A percentile compares a stretch with the other conserved stretches of the same genome.
Evolutionary conservation across 2,888 invertebrate species (phyloP).

Genomic region (Orthonevra nobilis): DNA sequence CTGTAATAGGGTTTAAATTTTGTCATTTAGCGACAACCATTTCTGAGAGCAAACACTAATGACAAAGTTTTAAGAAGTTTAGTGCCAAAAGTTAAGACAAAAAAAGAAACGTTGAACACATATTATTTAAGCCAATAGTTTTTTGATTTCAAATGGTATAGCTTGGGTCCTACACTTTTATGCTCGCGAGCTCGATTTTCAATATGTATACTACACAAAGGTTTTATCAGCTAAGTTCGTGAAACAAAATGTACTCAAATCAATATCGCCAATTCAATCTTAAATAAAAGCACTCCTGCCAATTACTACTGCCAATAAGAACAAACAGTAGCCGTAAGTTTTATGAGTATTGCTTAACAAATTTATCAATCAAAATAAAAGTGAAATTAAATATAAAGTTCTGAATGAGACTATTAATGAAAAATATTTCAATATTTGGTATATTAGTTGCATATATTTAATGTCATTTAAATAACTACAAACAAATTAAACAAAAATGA

Average conservation of each 20-base stretch:
- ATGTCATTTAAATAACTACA: conserved; percentile 53
- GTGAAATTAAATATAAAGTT: conserved; percentile 73
- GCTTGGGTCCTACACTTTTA: conserved; percentile 41
- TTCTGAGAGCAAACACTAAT: no score
- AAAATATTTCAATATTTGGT: conserved; percentile 34
- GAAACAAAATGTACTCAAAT: conserved; percentile 39
- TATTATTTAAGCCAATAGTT: no score
- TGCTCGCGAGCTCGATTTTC: conserved; percentile 54
- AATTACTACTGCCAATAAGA: conserved; percentile 79
- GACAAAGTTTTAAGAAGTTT: no score
- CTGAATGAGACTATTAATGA: conserved; percentile 80
- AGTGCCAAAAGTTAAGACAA: no score
- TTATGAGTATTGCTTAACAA: conserved; percentile 58
- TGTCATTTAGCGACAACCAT: conserved; percentile 1
- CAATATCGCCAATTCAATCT: conserved; percentile 34
- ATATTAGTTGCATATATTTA: conserved; percentile 32
- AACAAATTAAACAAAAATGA: conserved; percentile 43
- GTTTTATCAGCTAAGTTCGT: conserved; percentile 41
- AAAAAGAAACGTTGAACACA: no score
- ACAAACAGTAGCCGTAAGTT: conserved; percentile 80
- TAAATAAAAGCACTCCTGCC: conserved; percentile 62
- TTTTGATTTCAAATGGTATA: conserved; percentile 32
- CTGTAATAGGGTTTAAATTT: conserved; percentile 2
- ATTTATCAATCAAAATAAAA: conserved; percentile 50
- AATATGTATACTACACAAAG: conserved; percentile 47